phyloP scores from a whole-genome alignment of 2,797 vertebrate species.

The Sebastes nivosus region DNA sequence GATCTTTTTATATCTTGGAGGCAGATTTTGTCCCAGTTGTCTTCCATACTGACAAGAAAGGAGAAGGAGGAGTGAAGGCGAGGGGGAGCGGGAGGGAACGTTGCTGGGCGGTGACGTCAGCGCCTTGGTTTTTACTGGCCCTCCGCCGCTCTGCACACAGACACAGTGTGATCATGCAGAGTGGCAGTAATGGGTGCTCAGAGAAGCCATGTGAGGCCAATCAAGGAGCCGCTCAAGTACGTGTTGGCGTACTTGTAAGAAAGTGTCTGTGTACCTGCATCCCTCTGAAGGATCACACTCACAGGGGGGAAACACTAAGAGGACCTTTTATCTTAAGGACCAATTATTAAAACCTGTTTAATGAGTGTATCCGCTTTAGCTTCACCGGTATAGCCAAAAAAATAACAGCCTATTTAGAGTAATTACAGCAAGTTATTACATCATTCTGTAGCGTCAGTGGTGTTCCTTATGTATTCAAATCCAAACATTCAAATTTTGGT shows the following conservation, averaged over 20 bases:
- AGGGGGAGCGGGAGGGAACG: neutral
- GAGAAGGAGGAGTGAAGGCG: neutral
- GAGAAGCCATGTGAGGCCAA: constrained; percentile 44
- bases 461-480: no score
- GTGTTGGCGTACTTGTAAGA: constrained; percentile 9
- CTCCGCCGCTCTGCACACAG: neutral
- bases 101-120: constrained; percentile 30
- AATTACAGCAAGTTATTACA: neutral
- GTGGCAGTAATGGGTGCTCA: constrained; percentile 47
- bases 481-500: no score
- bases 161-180: constrained; percentile 28
- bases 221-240: constrained; percentile 33
- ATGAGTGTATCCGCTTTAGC: neutral
- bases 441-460: no score
- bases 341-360: neutral
- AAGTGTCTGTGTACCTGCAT: constrained; percentile 6
- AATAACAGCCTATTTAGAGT: neutral
- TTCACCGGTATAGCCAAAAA: neutral
- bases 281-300: neutral
- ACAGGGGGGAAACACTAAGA: neutral
- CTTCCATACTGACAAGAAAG: constrained; percentile 17
- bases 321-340: constrained; percentile 6
- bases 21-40: constrained; percentile 52
- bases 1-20: constrained; percentile 37
- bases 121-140: constrained; percentile 26